Conservation (phyloP, 2,888 invertebrate genomes). For the Mongoloraphidia duomilia region DNA sequence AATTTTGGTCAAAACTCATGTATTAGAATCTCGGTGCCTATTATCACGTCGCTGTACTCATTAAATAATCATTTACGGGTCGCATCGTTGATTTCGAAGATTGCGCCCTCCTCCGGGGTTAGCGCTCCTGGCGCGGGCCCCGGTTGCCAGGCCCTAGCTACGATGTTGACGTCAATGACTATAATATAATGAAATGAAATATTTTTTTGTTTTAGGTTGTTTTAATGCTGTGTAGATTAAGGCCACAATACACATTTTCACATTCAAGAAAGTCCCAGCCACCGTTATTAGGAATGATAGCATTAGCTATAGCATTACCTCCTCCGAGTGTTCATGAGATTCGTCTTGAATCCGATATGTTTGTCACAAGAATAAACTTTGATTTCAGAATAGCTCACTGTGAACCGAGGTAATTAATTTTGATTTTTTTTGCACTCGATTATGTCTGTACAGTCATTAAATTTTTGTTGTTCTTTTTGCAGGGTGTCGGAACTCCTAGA, state of each 20-base stretch:
- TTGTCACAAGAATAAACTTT: conserved; percentile 89
- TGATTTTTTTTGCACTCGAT: background rate
- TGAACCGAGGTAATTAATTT: conserved; percentile 68
- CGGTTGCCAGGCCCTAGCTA: no score
- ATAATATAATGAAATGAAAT: background rate
- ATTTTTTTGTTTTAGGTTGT: conserved; percentile 58
- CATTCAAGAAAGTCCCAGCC: conserved; percentile 79
- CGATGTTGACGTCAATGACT: no score
- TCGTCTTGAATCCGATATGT: conserved; percentile 87
- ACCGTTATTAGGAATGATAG: conserved; percentile 84
- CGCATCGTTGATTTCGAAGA: no score
- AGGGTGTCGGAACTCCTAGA: conserved; percentile 89
- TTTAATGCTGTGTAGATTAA: conserved; percentile 75
- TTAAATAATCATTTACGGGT: no score
- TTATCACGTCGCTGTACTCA: no score
- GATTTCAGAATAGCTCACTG: conserved; percentile 95
- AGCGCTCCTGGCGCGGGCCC: no score
- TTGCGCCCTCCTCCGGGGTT: no score
- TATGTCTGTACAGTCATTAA: background rate
- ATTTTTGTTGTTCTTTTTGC: conserved; percentile 15
- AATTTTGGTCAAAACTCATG: no score
- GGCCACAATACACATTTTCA: conserved; percentile 87
- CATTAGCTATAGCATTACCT: conserved; percentile 87
- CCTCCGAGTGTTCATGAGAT: conserved; percentile 96
- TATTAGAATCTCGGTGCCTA: no score